These are phyloP conservation scores for Potamarius usumacintae DNA, from an alignment of 2,113 vertebrate genomes.

Conservation along the genomic window DNA sequence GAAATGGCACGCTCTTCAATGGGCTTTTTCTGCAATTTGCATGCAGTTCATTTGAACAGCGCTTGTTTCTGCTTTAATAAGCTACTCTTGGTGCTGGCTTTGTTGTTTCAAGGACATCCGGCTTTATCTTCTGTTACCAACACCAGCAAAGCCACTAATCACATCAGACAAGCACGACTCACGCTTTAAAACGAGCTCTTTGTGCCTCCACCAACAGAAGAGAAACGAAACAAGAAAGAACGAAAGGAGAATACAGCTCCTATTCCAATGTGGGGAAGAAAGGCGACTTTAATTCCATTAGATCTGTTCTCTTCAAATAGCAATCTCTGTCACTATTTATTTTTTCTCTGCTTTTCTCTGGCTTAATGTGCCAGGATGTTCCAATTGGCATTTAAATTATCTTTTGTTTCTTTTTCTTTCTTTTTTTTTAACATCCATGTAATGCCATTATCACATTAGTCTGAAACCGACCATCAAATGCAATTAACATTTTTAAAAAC, in stretches of 20 bases:
- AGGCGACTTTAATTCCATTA: constrained; percentile 68
- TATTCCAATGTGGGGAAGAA: constrained; percentile 19
- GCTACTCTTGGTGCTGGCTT: constrained; percentile 57
- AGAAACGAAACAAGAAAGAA: constrained; percentile 40
- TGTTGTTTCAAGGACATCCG: constrained; percentile 63
- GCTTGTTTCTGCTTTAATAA: constrained; percentile 62
- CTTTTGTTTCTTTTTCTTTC: constrained; percentile 70
- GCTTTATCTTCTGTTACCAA: constrained; percentile 60
- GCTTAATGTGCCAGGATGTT: constrained; percentile 72
- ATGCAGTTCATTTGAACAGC: constrained; percentile 53
- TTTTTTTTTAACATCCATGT: constrained; percentile 73
- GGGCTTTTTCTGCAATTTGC: constrained; percentile 56
- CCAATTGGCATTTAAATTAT: constrained; percentile 79
- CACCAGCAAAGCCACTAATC: constrained; percentile 62
- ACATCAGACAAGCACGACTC: constrained; percentile 61
- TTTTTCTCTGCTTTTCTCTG: constrained; percentile 71
- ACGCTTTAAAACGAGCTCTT: constrained; percentile 56
- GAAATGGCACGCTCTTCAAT: constrained; percentile 46
- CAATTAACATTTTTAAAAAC: constrained; percentile 80
- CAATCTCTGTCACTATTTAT: constrained; percentile 70
- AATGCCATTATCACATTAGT: constrained; percentile 75
- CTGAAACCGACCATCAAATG: constrained; percentile 77
- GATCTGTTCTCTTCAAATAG: constrained; percentile 69
- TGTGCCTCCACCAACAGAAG: constrained; percentile 52
- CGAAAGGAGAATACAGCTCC: constrained; percentile 41